These are phyloP conservation scores for Triops longicaudatus DNA, from an alignment of 1,140 invertebrate species.

Conservation along the genomic window DNA sequence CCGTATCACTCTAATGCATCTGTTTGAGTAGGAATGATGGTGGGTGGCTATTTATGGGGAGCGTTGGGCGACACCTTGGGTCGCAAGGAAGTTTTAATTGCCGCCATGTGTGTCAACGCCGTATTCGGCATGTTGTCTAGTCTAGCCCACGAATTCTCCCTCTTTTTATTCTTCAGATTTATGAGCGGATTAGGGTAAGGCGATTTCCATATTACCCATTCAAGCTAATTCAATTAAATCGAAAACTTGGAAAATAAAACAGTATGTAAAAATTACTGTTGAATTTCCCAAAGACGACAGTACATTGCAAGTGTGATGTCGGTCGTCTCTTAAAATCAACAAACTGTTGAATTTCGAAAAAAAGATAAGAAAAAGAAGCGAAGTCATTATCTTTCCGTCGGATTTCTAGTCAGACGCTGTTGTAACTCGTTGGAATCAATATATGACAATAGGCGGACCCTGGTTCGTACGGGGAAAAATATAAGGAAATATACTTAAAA, in stretches of 20 bases:
- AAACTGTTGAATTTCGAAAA: slow-evolving; percentile 14
- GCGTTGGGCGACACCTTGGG: slow-evolving; percentile 78
- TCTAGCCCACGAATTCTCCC: slow-evolving; percentile 72
- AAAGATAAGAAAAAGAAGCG: no score
- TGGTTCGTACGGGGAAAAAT: no score
- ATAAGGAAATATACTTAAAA: no score
- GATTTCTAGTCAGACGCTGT: no score
- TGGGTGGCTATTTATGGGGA: slow-evolving; percentile 82
- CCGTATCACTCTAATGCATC: background rate
- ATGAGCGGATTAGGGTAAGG: slow-evolving; percentile 78
- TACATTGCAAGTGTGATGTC: no score
- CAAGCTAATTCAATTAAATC: slow-evolving; percentile 35
- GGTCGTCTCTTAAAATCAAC: no score
- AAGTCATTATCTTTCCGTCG: no score
- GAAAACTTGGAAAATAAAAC: background rate
- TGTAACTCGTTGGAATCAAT: no score
- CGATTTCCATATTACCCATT: slow-evolving; percentile 39
- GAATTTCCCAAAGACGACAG: no score
- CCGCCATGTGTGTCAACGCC: slow-evolving; percentile 80
- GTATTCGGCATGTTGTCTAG: slow-evolving; percentile 78
- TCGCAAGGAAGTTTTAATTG: slow-evolving; percentile 72
- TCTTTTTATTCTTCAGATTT: slow-evolving; percentile 81
- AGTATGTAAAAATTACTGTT: background rate
- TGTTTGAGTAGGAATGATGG: slow-evolving; percentile 78
- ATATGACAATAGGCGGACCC: no score